Conservation (phyloP, 2,797 vertebrate genomes). For the Falco novaeseelandiae region DNA sequence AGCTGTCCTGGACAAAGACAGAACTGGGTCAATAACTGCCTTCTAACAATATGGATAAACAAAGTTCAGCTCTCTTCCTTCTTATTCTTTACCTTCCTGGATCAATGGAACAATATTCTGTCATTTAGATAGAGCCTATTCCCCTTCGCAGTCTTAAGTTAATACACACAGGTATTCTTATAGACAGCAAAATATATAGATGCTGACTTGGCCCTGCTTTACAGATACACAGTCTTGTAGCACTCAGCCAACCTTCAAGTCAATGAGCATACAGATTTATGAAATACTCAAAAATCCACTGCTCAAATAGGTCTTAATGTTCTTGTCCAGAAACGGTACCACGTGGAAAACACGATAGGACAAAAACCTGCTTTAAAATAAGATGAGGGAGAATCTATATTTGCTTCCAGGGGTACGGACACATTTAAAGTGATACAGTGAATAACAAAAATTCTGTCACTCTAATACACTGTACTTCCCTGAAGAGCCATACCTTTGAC, state of each 20-base stretch:
- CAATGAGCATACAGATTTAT: not conserved
- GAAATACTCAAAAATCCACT: not conserved
- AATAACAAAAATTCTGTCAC: conserved; percentile 13
- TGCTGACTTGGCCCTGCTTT: not conserved
- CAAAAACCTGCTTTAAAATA: not conserved
- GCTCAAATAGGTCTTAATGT: not conserved
- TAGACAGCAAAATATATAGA: not conserved
- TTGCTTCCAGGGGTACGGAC: not conserved
- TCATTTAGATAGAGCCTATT: not conserved
- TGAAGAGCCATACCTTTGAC: not conserved
- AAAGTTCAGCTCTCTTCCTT: not conserved
- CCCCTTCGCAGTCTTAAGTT: not conserved
- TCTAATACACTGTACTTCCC: not conserved
- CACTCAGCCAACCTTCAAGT: not conserved
- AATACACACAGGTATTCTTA: not conserved
- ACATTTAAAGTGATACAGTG: not conserved
- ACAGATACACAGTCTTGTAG: not conserved
- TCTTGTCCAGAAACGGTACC: not conserved
- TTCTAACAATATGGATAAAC: not conserved
- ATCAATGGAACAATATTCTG: not conserved
- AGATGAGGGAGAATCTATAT: not conserved
- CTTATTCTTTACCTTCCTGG: not conserved
- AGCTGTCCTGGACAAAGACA: not conserved
- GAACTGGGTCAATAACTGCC: not conserved
- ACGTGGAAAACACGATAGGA: not conserved